Evolutionary conservation across 1,140 invertebrate genomes (phyloP), one percentile per base, ranked within the genome.

Genomic region (Eriocheir sinensis): DNA sequence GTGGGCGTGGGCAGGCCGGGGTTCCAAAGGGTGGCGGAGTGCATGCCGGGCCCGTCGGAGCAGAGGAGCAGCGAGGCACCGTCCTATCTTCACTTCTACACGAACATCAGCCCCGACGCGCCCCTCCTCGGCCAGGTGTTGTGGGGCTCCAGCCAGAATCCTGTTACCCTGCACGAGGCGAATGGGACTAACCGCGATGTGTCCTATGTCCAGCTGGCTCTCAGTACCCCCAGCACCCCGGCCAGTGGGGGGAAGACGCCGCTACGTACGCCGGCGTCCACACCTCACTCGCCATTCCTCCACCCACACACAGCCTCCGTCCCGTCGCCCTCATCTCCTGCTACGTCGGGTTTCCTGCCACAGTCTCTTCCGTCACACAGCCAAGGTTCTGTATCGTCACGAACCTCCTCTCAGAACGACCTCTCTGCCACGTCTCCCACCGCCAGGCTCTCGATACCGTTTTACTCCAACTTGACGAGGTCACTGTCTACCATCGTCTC

Each of bases 201-300:
- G 15, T 88, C 32, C 34, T 90, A 90, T 3, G 86, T 88, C 36
- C 93, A 94, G 53, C 88, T 94, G 0, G 88, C 81, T 21, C 86
- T 94, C n/a, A 89, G 93, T 38, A 94, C 93, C 0, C 88, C 88
- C 21, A 94, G 93, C 60, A 94, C 93, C 12, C 93, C 93, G 12
- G 93, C 86, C 36, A 90, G 93, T n/a, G 53, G 53, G 53, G 17
- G 53, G 9, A 15, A 60, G 17, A 80, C 79, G 21, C 38, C 72
- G 4, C 12, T 38, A 72, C 79, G 72, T 79, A 83, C 40, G 36
- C 27, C 30, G n/a, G 44, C 41, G 2, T 83, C 60, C 21, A 80
- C 38, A 40, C 36, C 91, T 41, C 36, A 36, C 79, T 83, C 38
- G 8, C 72, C 60, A 8, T 41, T 30, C 9, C 60, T 81, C 2